Conservation (phyloP, 2,888 invertebrate genomes). For the Scaptomyza flava region DNA sequence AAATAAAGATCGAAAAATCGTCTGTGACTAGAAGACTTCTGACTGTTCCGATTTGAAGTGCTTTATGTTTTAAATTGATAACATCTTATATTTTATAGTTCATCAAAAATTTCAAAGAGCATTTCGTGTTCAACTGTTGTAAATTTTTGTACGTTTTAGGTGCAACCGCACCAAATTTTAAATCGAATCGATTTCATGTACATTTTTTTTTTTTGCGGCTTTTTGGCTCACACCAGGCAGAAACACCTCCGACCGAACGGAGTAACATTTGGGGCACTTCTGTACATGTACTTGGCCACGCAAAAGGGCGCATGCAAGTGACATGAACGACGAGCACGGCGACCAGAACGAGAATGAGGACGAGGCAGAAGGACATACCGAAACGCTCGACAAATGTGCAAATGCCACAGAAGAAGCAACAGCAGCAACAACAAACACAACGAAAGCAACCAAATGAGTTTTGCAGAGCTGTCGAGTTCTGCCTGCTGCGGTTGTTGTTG, state of each 20-base stretch:
- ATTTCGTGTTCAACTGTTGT: not conserved
- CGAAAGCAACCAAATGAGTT: slow-evolving; percentile 35
- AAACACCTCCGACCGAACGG: slow-evolving; percentile 21
- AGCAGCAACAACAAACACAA: slow-evolving; percentile 3
- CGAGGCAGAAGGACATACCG: slow-evolving; percentile 1
- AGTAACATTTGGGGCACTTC: slow-evolving; percentile 75
- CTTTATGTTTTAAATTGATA: too few relatives aligned
- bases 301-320: slow-evolving; percentile 79
- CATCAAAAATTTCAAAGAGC: slow-evolving; percentile 4
- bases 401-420: slow-evolving; percentile 33
- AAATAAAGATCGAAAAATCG: too few relatives aligned
- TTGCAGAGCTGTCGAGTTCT: slow-evolving; percentile 14
- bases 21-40: too few relatives aligned
- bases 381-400: slow-evolving; percentile 59
- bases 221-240: slow-evolving; percentile 31
- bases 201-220: slow-evolving; percentile 62
- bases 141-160: not conserved
- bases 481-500: slow-evolving; percentile 29
- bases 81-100: too few relatives aligned
- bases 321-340: slow-evolving; percentile 41
- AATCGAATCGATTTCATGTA: slow-evolving; percentile 61
- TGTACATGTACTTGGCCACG: slow-evolving; percentile 74
- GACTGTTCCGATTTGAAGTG: too few relatives aligned
- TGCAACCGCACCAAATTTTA: slow-evolving; percentile 24
- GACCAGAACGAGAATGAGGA: slow-evolving; percentile 9